Evolutionary conservation across 2,888 invertebrate genomes (phyloP), one percentile per base, ranked within the genome.

Genomic region (Eupithecia insigniata): DNA sequence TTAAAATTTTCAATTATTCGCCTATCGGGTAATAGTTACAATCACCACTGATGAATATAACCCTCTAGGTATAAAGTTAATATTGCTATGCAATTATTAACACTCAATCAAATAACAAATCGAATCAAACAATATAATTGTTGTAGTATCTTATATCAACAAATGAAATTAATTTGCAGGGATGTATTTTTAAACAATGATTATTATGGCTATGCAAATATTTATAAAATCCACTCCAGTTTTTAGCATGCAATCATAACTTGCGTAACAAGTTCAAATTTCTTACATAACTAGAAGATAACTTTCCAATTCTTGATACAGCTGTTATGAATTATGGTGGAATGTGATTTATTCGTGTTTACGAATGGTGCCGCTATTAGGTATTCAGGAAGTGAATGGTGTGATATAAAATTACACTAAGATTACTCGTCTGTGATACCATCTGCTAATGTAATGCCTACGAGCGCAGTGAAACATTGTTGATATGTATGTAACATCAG

Each of bases 211-310:
- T 76, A 79, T 79, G 79, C 76, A 75, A 79, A 79, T 79, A 77
- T 79, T 74, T 71, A 74, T 71, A 76, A 75, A 71, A 76, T 75
- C 70, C 74, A 74, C 75, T 79, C 77, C 66, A 71, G 73, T 75
- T 79, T 79, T 73, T 36, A 76, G 72, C 60, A 73, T 70, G 68
- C 71, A 73, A 77, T 78, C 69, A 73, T 72, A 71, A 43, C 70
- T 79, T 77, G 73, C 65, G 75, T 73, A 79, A 79, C 74, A 76
- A 76, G 78, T 77, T 74, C 76, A 76, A 78, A 78, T 71, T 76
- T 74, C 62, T 79, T 78, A 73, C 62, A 72, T 64, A 79, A 78
- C 43, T 26, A 72, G 64, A 73, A 69, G 71, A 75, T 75, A 77
- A 75, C 76, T 78, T 79, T 76, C 79, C 68, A 75, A 67, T 72